Base-by-base conservation (phyloP, 1,140 invertebrate genomes). In the Dendroctonus ponderosae region DNA sequence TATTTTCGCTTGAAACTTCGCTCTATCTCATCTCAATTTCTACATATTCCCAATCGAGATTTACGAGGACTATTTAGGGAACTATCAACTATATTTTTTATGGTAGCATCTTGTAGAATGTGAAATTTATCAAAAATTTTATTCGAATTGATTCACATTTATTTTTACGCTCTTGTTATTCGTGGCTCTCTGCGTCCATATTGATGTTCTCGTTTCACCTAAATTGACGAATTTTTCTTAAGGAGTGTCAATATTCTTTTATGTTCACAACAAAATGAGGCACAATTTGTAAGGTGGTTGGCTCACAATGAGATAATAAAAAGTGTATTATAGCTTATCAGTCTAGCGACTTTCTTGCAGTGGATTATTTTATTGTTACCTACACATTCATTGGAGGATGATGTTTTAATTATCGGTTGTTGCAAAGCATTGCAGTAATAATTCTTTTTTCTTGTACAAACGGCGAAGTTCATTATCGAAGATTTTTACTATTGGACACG, bases 81-180 rank as follows among this genome's bases (percentile, higher is more conserved):
- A 53, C 14, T 53, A 57, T 57, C 2, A 38, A 9, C 14, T 57
- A 40, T 57, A 57, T 43, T 57, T 57, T 43, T 57, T 57, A 57
- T 5, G 7, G 38, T 15, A 5, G 15, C 51, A 53, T 53, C 51
- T 53, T 15, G 12, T 14, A 53, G 59, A 44, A 50, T 9, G 38
- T 48, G 39, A 41, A 44, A 62, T 62, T 62, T 62, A 42, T 62
- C 59, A 62, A 62, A 62, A 62, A 50, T 50, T 40, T 39, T 52
- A 50, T 52, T 50, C 59, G 46, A 15, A 62, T 38, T 52, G 59
- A 26, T 62, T 50, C 59, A 26, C 59, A 50, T 62, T 62, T 62
- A 62, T 62, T 62, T 62, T 62, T 62, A 62, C 41, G 48, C 12
- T 42, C 37, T 44, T 52, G 48, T 62, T 62, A 62, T 50, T 62